Base-by-base conservation (phyloP, 2,113 vertebrate species). In the Acanthochromis polyacanthus region DNA sequence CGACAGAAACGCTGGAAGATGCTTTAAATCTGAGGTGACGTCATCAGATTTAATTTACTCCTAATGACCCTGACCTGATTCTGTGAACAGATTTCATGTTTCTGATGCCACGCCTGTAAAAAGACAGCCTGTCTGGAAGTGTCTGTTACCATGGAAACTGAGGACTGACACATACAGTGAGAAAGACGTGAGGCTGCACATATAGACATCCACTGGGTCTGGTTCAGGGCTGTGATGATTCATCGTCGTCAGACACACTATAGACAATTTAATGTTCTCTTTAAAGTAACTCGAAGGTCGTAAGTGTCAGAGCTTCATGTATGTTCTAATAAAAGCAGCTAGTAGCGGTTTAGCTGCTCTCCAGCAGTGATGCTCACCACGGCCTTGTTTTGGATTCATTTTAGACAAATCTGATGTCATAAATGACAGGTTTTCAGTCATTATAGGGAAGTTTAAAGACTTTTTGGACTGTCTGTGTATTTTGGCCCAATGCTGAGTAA, bases 91-190 rank as follows among this genome's bases (percentile, higher is more conserved):
- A 65, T 36, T 3, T 82, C 58, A 43, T 36, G 60, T 8, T 30
- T 10, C 20, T 58, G 51, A 50, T 2, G 28, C 62, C 38, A 16
- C 55, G 20, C 53, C 45, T 15, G 23, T 77, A 38, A 52, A 38
- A 67, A 25, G 22, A 77, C 61, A 60, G 68, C 10, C 55, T 75
- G 76, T 73, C 86, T 80, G 45, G 46, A 81, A 36, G 68, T 3
- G 52, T 55, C 63, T 81, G 84, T 85, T 82, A 72, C 87, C 75
- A 89, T 82, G 63, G 85, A 25, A 89, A 89, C 80, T 57, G 17
- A 63, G 61, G 52, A 17, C n/a, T 63, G 75, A 82, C 22, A 67
- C 46, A 45, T 53, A 28, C 69, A 17, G 48, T 2, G 17, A 71
- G 78, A 71, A 23, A 64, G 36, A 73, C 64, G 43, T 61, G 45